A percentile compares a stretch with the other conserved stretches of the same genome.
These are phyloP conservation scores for Drosophila nigricruria DNA, from an alignment of 2,888 invertebrate genomes.

Conservation along the genomic window DNA sequence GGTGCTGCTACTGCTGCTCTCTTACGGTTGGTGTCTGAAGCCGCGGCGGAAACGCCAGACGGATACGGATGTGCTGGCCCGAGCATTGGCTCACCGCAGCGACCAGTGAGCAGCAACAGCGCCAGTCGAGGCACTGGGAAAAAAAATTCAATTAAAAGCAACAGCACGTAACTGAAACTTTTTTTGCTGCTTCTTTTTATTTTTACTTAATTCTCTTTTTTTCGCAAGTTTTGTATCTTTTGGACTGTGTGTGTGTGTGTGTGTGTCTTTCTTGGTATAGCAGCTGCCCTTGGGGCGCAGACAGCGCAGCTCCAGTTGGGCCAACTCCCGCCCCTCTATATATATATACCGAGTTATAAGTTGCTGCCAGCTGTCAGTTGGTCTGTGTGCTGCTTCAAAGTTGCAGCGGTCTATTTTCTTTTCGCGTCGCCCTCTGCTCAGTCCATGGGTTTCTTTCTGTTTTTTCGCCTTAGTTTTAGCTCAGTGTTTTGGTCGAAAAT, in stretches of 20 bases:
- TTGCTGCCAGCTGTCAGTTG: constrained; percentile 75
- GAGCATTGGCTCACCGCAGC: constrained; percentile 58
- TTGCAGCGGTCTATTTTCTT: constrained; percentile 56
- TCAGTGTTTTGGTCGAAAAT: constrained; percentile 36
- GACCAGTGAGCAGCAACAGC: constrained; percentile 55
- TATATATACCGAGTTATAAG: constrained; percentile 52
- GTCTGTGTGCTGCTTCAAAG: constrained; percentile 50
- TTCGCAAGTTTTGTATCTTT: constrained; percentile 12
- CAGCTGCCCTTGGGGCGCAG: constrained; percentile 59
- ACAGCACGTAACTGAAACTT: constrained; percentile 83
- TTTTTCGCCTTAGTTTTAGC: constrained; percentile 16
- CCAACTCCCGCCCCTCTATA: constrained; percentile 4
- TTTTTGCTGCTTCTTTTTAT: constrained; percentile 40
- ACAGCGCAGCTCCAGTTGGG: constrained; percentile 36
- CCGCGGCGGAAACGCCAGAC: constrained; percentile 61
- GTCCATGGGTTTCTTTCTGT: neutral
- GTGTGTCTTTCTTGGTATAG: constrained; percentile 38
- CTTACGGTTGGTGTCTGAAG: constrained; percentile 17
- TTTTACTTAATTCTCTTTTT: constrained; percentile 29
- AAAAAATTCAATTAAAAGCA: constrained; percentile 83
- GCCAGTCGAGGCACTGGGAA: constrained; percentile 50
- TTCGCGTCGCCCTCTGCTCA: constrained; percentile 6
- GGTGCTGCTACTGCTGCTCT: constrained; percentile 7
- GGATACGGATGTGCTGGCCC: constrained; percentile 66
- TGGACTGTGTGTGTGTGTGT: constrained; percentile 19